Conservation (phyloP, 2,888 invertebrate species). For the Orthosia cruda region DNA sequence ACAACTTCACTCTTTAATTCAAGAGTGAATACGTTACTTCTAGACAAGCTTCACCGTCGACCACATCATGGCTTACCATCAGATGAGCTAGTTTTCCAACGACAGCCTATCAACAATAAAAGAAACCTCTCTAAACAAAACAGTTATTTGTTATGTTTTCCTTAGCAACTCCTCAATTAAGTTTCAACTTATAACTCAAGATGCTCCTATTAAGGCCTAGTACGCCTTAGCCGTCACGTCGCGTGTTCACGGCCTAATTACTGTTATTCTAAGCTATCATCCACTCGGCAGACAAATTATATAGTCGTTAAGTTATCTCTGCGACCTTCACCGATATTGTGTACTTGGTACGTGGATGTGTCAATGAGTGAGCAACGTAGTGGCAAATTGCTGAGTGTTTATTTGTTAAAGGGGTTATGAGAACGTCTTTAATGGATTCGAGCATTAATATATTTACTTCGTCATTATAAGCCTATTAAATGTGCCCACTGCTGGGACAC, state of each 20-base stretch:
- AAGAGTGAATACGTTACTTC: no score
- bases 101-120: no score
- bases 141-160: not conserved
- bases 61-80: no score
- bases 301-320: conserved; percentile 46
- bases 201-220: conserved; percentile 49
- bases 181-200: conserved; percentile 25
- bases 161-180: conserved; percentile 28
- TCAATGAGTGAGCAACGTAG: conserved; percentile 21
- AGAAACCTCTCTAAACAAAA: not conserved
- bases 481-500: no score
- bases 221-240: conserved; percentile 29
- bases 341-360: conserved; percentile 29
- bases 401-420: not conserved
- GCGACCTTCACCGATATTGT: conserved; percentile 61
- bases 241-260: conserved; percentile 52
- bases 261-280: conserved; percentile 51
- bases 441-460: not conserved
- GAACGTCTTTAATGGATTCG: no score
- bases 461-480: no score
- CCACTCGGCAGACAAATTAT: conserved; percentile 57
- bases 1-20: no score
- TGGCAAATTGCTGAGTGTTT: not conserved
- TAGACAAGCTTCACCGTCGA: no score
- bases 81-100: no score